Evolutionary conservation across 2,888 invertebrate genomes (phyloP).

Genomic region (Polydrusus pterygomalis): DNA sequence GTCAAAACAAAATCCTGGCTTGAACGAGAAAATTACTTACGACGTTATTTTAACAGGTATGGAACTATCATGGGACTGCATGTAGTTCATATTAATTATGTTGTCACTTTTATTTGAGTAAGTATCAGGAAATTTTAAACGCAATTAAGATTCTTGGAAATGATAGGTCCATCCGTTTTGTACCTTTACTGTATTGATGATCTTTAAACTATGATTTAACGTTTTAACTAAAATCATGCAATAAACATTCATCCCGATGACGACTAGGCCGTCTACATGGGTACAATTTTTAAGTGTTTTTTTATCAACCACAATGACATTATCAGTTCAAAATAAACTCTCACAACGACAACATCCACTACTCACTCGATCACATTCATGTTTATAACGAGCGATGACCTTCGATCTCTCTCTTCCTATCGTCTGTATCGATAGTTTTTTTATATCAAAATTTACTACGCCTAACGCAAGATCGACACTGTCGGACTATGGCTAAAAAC

Average conservation of each 20-base stretch:
- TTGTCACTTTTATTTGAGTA: no score
- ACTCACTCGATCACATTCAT: slow-evolving; percentile 20
- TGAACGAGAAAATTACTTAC: no score
- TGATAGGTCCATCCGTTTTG: no score
- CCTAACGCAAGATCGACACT: slow-evolving; percentile 38
- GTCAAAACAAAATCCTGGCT: no score
- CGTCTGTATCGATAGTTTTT: slow-evolving; percentile 41
- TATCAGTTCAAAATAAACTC: slow-evolving; percentile 46
- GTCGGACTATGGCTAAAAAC: slow-evolving; percentile 48
- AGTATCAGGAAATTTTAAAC: no score
- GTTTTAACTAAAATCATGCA: background rate
- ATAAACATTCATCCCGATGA: slow-evolving; percentile 10
- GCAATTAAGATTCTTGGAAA: no score
- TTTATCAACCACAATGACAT: slow-evolving; percentile 8
- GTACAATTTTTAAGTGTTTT: slow-evolving; percentile 1
- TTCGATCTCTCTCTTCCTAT: slow-evolving; percentile 54
- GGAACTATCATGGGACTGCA: no score
- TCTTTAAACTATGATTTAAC: background rate
- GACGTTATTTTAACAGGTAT: no score
- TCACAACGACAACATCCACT: slow-evolving; percentile 32
- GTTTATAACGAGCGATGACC: slow-evolving; percentile 58
- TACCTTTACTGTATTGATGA: no score
- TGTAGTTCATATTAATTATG: no score
- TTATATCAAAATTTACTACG: slow-evolving; percentile 27
- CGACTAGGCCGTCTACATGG: background rate